Conservation (phyloP, 2,113 vertebrate genomes). For the Herpailurus yagouaroundi region DNA sequence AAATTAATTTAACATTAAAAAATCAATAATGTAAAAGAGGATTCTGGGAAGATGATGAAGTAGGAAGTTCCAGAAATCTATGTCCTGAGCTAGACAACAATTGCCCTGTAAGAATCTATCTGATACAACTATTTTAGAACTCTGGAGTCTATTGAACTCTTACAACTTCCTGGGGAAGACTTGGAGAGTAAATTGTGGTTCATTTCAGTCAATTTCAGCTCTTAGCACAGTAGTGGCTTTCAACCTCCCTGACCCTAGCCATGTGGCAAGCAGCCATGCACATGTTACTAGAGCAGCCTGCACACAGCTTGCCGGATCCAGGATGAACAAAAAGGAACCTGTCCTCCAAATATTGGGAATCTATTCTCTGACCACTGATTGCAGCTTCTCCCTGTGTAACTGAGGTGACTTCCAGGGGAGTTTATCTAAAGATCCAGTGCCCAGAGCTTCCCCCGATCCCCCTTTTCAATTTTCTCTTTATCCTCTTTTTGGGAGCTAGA, state of each 20-base stretch:
- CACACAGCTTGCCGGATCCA: neutral
- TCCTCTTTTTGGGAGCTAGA: neutral
- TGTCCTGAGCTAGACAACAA: neutral
- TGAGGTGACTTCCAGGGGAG: neutral
- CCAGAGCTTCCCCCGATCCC: neutral
- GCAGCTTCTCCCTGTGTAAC: neutral
- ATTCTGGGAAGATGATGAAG: neutral
- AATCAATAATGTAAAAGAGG: neutral
- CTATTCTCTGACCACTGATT: neutral
- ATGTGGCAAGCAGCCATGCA: neutral
- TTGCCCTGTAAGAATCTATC: neutral
- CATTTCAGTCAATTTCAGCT: neutral
- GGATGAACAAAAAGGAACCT: neutral
- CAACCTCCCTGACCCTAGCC: neutral
- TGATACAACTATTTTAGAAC: neutral
- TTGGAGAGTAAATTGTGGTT: neutral
- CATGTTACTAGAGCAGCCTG: neutral
- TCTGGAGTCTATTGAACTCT: neutral
- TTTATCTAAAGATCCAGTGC: neutral
- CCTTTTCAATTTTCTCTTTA: neutral
- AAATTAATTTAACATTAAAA: neutral
- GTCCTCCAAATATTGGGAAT: neutral
- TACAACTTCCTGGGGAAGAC: neutral
- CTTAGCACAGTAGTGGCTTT: neutral
- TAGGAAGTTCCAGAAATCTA: neutral